Evolutionary conservation across 2,797 vertebrate species (phyloP).

Genomic region (Enoplosus armatus): DNA sequence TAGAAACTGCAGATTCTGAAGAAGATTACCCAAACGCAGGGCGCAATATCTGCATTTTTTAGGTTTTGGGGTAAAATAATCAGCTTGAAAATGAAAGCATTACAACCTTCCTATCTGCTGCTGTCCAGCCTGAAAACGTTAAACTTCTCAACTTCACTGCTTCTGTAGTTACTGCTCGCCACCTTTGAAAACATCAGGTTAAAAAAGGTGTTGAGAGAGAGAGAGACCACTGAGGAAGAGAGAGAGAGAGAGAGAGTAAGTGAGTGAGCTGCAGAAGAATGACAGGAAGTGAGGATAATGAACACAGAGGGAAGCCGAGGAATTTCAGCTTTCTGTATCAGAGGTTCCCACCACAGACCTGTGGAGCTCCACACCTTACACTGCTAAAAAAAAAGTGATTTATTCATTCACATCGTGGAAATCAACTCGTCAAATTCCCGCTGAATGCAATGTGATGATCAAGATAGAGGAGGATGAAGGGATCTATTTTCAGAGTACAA

Average conservation of each 20-base stretch:
- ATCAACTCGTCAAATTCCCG: background rate
- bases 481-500: background rate
- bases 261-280: conserved; percentile 51
- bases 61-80: background rate
- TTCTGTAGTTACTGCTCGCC: background rate
- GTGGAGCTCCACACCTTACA: background rate
- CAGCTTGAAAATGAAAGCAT: background rate
- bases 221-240: background rate
- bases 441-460: background rate
- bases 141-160: background rate
- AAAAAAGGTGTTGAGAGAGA: background rate
- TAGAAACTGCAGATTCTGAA: too few species aligned
- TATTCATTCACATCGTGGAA: too few species aligned
- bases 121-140: background rate
- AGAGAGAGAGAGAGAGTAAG: background rate
- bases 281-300: conserved; percentile 57
- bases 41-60: too few species aligned
- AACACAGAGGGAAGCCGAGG: conserved; percentile 49
- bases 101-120: background rate
- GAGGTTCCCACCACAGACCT: conserved; percentile 48
- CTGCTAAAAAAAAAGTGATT: conserved; percentile 24
- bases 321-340: conserved; percentile 39
- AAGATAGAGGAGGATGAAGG: background rate
- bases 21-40: too few species aligned
- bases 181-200: background rate